Evolutionary conservation across 1,140 invertebrate genomes (phyloP).

Genomic region (Propsilocerus akamusi): DNA sequence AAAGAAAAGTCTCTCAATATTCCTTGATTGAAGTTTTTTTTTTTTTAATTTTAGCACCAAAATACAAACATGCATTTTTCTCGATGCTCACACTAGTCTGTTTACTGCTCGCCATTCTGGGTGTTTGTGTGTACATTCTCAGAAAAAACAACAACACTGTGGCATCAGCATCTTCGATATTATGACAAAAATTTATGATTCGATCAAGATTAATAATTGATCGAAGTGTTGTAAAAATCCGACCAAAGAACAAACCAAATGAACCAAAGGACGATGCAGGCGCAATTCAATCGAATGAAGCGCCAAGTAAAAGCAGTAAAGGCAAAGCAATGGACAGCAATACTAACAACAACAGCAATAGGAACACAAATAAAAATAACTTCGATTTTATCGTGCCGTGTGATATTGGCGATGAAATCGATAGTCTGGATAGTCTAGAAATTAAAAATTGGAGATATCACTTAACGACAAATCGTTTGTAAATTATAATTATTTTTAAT

Average conservation of each 20-base stretch:
- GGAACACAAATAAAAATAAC: not conserved
- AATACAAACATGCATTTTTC: slow-evolving; percentile 22
- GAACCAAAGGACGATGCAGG: not conserved
- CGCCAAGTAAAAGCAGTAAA: not conserved
- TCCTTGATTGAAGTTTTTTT: not conserved
- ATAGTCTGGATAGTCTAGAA: slow-evolving; percentile 4
- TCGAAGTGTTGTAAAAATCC: not conserved
- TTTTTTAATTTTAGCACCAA: slow-evolving; percentile 9
- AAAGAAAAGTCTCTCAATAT: not conserved
- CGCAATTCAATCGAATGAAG: not conserved
- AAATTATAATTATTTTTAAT: too few relatives aligned
- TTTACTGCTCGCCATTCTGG: slow-evolving; percentile 16
- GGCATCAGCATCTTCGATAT: slow-evolving; percentile 8
- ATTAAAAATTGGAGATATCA: slow-evolving; percentile 8
- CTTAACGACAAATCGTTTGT: slow-evolving; percentile 6
- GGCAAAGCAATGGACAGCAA: not conserved
- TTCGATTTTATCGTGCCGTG: slow-evolving; percentile 5
- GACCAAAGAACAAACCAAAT: not conserved
- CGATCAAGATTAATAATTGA: slow-evolving; percentile 17
- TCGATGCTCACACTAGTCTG: slow-evolving; percentile 17
- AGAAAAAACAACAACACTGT: slow-evolving; percentile 11
- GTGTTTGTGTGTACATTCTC: slow-evolving; percentile 19
- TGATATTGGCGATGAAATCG: not conserved
- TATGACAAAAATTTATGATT: slow-evolving; percentile 24
- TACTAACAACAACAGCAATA: slow-evolving; percentile 1